These are phyloP conservation scores for Chiroxiphia lanceolata DNA, from an alignment of 2,797 vertebrate genomes.

Conservation along the genomic window DNA sequence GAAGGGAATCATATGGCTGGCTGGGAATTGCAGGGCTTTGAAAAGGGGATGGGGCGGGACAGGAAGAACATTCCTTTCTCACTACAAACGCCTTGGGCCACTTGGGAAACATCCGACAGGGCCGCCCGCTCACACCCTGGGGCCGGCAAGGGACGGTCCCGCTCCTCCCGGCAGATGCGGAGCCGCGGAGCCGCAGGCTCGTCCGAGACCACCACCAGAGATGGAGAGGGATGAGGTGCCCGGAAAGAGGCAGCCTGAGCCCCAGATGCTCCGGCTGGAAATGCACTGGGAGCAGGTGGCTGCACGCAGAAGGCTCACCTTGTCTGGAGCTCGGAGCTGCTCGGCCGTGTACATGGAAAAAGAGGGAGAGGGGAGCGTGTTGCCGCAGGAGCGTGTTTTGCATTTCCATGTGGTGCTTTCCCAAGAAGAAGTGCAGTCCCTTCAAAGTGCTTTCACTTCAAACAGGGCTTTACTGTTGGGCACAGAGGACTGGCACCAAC, in stretches of 20 bases:
- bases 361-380: background rate
- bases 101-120: background rate
- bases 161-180: background rate
- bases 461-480: background rate
- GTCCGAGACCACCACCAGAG: slow-evolving; percentile 23
- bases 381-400: background rate
- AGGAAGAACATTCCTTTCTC: slow-evolving; percentile 63
- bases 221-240: slow-evolving; percentile 14
- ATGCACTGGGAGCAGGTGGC: slow-evolving; percentile 11
- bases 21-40: background rate
- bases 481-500: background rate
- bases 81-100: slow-evolving; percentile 18
- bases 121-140: background rate
- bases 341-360: background rate
- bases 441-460: background rate
- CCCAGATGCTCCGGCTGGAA: slow-evolving; percentile 52
- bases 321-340: background rate
- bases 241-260: slow-evolving; percentile 52
- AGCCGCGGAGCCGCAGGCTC: background rate
- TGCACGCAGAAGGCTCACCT: background rate
- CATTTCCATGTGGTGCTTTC: background rate
- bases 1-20: slow-evolving; percentile 34
- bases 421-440: background rate
- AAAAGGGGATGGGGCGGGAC: slow-evolving; percentile 33
- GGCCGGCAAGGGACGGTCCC: background rate